Evolutionary conservation across 2,888 invertebrate species (phyloP), one percentile per base, ranked within the genome.

Genomic region (Operophtera brumata): DNA sequence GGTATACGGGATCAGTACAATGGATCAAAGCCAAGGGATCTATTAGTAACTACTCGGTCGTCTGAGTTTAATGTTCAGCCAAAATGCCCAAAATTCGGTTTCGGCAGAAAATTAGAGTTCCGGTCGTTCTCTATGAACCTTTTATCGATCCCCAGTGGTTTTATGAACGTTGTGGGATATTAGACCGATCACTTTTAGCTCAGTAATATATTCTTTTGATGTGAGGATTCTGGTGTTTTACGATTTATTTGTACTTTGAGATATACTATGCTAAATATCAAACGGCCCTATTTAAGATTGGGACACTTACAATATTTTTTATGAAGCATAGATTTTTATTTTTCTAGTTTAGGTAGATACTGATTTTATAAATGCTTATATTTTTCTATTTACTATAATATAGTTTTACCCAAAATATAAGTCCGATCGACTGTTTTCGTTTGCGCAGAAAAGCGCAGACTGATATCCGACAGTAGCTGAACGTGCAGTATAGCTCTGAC

Each of bases 201-300:
- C 47, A 47, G 47, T 47, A 53, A 47, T 43, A 34, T 37, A 53
- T 47, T 53, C 46, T 30, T 48, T 54, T 54, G 54, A 54, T 54
- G 47, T 53, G 39, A 40, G 40, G 47, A 48, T 53, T 54, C 47
- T 44, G 11, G 12, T 43, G 25, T 46, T 51, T 47, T 47, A 53
- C 53, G 47, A 47, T 44, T 44, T 43, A 53, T 43, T 37, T 40
- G 13, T 41, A 46, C 40, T 26, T 10, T 10, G 2, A n/a, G 8
- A 37, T 35, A 39, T 8, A 2, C 30, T 30, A 30, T 30, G 6
- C 9, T 30, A 10, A 37, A 42, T 48, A 43, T 36, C 42, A 28
- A 36, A 11, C 28, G 28, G 34, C 1, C 13, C 0, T 13, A 7
- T 36, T 42, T 28, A n/a, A 43, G 8, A 30, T 7, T 30, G 30